A percentile compares a stretch with the other conserved stretches of the same genome.
These are phyloP conservation scores for Tetranychus urticae DNA, from an alignment of 1,140 invertebrate genomes.

Conservation along the genomic window DNA sequence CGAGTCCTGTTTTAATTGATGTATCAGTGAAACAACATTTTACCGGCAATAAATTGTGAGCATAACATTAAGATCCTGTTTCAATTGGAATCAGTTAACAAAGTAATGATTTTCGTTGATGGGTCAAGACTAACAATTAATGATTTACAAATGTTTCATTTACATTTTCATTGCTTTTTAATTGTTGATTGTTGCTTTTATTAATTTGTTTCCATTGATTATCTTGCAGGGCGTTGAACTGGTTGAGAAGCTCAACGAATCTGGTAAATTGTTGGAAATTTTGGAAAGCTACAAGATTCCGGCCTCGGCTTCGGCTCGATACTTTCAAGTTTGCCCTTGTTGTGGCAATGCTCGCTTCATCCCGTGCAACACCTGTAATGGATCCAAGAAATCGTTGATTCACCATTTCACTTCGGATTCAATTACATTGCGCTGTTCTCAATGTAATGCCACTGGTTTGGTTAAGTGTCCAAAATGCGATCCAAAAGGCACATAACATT, in stretches of 20 bases:
- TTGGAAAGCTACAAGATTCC: background rate
- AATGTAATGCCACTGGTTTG: slow-evolving; percentile 2
- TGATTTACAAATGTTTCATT: too few relatives aligned
- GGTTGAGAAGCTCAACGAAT: slow-evolving; percentile 6
- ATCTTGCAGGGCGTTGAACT: background rate
- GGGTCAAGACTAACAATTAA: too few relatives aligned
- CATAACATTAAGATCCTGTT: too few relatives aligned
- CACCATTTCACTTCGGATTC: slow-evolving; percentile 5
- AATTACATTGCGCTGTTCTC: slow-evolving; percentile 2
- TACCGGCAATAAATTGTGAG: too few relatives aligned
- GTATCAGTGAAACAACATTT: too few relatives aligned
- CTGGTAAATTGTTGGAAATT: background rate
- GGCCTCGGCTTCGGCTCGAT: background rate
- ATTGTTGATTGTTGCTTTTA: slow-evolving; percentile 39
- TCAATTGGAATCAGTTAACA: too few relatives aligned
- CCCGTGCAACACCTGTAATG: slow-evolving; percentile 5
- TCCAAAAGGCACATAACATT: too few relatives aligned
- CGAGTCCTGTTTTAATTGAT: too few relatives aligned
- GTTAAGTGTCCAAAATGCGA: slow-evolving; percentile 5
- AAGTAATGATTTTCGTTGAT: too few relatives aligned
- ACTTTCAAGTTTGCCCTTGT: background rate
- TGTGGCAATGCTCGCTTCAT: slow-evolving; percentile 3
- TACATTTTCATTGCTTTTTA: too few relatives aligned
- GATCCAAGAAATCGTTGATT: slow-evolving; percentile 2
- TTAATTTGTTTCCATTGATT: background rate